These are phyloP conservation scores for Drosophila kepulauana DNA, from an alignment of 1,140 invertebrate species.

Conservation along the genomic window DNA sequence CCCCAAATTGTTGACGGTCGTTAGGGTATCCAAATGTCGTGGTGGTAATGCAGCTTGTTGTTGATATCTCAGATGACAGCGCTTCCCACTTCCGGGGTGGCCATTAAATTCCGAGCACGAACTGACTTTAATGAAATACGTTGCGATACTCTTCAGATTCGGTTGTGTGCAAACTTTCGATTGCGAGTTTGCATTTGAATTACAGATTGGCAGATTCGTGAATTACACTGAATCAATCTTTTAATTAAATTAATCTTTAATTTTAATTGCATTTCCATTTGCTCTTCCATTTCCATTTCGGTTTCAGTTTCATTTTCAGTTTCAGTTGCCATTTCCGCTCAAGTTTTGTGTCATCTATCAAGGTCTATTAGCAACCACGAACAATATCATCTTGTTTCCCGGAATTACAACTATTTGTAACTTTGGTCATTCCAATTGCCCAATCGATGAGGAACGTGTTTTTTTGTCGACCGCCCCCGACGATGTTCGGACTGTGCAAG, in stretches of 20 bases:
- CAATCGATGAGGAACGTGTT: background rate
- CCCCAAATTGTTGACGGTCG: background rate
- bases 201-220: slow-evolving; percentile 5
- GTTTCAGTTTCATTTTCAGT: background rate
- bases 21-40: slow-evolving; percentile 8
- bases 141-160: slow-evolving; percentile 5
- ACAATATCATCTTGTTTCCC: slow-evolving; percentile 6
- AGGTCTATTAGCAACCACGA: background rate
- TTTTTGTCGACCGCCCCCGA: background rate
- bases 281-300: background rate
- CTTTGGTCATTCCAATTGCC: background rate
- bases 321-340: no score
- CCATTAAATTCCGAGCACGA: slow-evolving; percentile 45
- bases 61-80: slow-evolving; percentile 20
- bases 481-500: background rate
- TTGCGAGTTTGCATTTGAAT: slow-evolving; percentile 9
- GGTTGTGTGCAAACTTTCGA: background rate
- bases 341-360: background rate
- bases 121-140: slow-evolving; percentile 30
- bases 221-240: background rate
- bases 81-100: slow-evolving; percentile 1
- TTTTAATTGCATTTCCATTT: slow-evolving; percentile 5
- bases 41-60: background rate
- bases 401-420: slow-evolving; percentile 8
- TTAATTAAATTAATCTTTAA: slow-evolving; percentile 14